Conservation (phyloP, 2,113 vertebrate genomes). For the Sorex fumeus region DNA sequence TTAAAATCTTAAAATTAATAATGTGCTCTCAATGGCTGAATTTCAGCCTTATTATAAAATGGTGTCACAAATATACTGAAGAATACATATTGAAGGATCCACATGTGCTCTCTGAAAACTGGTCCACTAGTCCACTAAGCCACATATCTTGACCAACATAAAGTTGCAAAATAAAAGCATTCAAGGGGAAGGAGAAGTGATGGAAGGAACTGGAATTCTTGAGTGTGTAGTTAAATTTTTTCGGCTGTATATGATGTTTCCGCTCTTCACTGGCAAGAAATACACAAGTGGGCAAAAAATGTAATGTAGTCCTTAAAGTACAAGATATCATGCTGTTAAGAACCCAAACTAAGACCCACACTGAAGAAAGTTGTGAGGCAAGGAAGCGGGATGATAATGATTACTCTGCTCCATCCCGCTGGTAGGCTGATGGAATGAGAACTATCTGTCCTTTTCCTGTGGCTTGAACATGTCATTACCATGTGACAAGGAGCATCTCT, state of each 20-base stretch:
- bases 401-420: conserved; percentile 25
- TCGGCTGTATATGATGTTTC: background rate
- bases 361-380: background rate
- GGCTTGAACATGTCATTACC: background rate
- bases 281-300: conserved; percentile 1
- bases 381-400: background rate
- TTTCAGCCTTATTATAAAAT: conserved; percentile 4
- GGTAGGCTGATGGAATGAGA: conserved; percentile 54
- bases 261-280: background rate
- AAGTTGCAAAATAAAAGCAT: background rate
- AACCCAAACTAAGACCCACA: background rate
- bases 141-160: background rate
- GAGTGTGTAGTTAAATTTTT: background rate
- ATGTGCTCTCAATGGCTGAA: background rate
- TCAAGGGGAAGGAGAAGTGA: background rate
- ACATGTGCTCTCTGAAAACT: background rate
- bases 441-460: background rate
- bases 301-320: background rate
- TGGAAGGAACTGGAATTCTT: background rate
- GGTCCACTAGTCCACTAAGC: background rate
- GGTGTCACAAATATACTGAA: background rate
- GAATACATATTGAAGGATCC: background rate
- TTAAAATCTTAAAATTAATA: conserved; percentile 50
- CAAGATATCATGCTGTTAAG: background rate
- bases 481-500: background rate